A percentile compares a stretch with the other conserved stretches of the same genome.
phyloP scores from a whole-genome alignment of 2,113 vertebrate species.

The Geococcyx californianus region DNA sequence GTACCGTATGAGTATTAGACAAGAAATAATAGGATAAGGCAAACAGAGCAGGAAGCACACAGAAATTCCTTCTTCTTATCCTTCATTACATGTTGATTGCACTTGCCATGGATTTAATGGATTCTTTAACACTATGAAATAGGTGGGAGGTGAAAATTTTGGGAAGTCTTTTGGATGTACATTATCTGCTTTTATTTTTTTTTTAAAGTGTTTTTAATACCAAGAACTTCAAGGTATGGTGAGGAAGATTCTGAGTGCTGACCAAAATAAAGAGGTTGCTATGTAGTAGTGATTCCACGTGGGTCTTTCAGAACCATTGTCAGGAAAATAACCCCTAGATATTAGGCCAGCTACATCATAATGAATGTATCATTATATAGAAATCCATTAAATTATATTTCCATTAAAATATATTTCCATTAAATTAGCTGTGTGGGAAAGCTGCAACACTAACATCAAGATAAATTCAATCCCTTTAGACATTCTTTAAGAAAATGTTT shows the following conservation, averaged over 20 bases:
- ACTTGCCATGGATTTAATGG: not conserved
- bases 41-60: not conserved
- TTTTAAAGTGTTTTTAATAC: not conserved
- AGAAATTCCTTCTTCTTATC: not conserved
- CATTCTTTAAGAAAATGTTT: conserved; percentile 1
- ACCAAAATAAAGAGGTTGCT: not conserved
- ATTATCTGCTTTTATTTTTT: not conserved
- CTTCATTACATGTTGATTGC: not conserved
- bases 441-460: not conserved
- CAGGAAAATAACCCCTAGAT: not conserved
- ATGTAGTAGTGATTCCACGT: not conserved
- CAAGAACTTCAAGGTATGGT: not conserved
- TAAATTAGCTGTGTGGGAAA: not conserved
- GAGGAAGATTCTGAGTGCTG: not conserved
- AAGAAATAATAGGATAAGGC: not conserved
- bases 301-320: not conserved
- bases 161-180: not conserved
- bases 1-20: not conserved
- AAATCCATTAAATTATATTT: not conserved
- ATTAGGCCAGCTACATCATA: not conserved
- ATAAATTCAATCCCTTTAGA: not conserved
- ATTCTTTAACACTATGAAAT: not conserved
- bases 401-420: not conserved
- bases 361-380: not conserved
- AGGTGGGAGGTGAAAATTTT: not conserved